Evolutionary conservation across 1,140 invertebrate species (phyloP).

Genomic region (Brachionus koreanus): DNA sequence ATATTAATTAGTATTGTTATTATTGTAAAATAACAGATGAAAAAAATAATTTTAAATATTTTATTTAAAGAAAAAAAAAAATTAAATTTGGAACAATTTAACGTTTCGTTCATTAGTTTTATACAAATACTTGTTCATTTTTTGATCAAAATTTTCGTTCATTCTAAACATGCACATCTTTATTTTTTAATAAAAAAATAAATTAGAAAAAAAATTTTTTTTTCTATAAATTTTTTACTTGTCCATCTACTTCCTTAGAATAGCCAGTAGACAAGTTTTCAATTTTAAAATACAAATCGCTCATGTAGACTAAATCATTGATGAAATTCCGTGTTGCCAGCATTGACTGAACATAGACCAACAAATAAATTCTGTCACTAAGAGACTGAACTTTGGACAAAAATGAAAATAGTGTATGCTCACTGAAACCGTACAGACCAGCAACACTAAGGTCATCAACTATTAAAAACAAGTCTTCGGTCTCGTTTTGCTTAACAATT

Average conservation of each 20-base stretch:
- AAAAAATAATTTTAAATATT: too few species aligned
- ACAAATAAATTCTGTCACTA: not conserved
- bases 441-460: conserved; percentile 6
- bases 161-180: not conserved
- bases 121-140: conserved; percentile 16
- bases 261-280: conserved; percentile 26
- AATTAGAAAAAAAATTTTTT: not conserved
- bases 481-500: not conserved
- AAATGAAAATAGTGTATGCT: not conserved
- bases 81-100: conserved; percentile 25
- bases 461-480: not conserved
- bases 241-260: conserved; percentile 34
- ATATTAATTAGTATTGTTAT: too few species aligned
- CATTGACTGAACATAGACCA: conserved; percentile 13
- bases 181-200: not conserved
- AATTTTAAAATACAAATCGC: conserved; percentile 8
- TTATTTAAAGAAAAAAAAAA: not conserved
- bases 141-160: not conserved
- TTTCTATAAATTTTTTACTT: not conserved
- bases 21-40: too few species aligned
- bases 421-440: not conserved
- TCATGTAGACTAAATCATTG: not conserved
- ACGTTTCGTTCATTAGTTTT: conserved; percentile 33
- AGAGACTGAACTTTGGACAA: not conserved
- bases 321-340: not conserved